Base-by-base conservation (phyloP, 1,140 invertebrate species). In the Bombus difficillimus region DNA sequence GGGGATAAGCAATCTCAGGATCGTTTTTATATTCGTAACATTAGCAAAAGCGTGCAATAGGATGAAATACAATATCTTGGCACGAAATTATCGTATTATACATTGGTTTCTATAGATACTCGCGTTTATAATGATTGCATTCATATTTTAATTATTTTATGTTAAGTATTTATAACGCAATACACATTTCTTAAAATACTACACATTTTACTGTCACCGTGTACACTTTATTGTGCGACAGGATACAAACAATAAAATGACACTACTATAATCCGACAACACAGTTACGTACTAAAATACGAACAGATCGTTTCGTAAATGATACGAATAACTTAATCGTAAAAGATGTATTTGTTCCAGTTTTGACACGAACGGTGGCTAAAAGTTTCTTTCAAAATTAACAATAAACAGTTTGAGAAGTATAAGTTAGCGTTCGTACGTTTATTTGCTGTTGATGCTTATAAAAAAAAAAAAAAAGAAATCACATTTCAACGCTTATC, bases 11-110 rank as follows among this genome's bases (percentile, higher is more conserved):
- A 64, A 32, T 47, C 66, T 57, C 2, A 57, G n/a, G 37, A 13
- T 47, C 8, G 12, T 41, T 73, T 57, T 81, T 39, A 37, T 32
- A 62, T 66, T 66, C n/a, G 4, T 43, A 32, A 75, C 28, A 85
- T 28, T 79, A 68, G 77, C 66, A 57, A 18, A 85, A 81, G 41
- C 69, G 69, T 81, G 83, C 78, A 66, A 85, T 25, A 66, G 3
- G n/a, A 39, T 68, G n/a, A 75, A 34, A 53, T 68, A 74, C 59
- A 53, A 84, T 34, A 57, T 57, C 13, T 66, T 22, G 57, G 9
- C 53, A 41, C 41, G 39, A 18, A 64, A 53, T 28, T 53, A 47
- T 57, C 57, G 64, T 4, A 80, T 72, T 39, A 12, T 39, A 73
- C 80, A 73, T 73, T 32, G 9, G 25, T 73, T 72, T 77, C n/a